Conservation (phyloP, 2,113 vertebrate genomes). For the Ifrita kowaldi region DNA sequence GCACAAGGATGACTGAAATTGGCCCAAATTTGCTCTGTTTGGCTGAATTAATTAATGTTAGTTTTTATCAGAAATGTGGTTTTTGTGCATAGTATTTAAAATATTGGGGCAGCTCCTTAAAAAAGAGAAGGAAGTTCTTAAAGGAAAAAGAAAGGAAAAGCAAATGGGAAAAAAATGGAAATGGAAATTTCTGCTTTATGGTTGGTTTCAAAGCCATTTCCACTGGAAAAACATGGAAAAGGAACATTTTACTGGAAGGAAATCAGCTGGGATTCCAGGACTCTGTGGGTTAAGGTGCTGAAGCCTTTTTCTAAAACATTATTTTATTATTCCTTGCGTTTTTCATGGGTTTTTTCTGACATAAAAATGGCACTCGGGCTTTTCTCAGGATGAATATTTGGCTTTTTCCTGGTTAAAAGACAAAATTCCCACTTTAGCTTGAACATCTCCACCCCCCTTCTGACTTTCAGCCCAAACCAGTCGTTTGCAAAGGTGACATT, state of each 20-base stretch:
- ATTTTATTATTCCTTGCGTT: background rate
- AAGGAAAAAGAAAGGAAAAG: background rate
- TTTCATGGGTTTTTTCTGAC: background rate
- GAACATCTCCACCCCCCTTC: background rate
- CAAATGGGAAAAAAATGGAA: background rate
- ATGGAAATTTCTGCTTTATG: background rate
- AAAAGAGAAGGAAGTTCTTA: background rate
- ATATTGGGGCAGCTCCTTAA: background rate
- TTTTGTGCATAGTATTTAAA: background rate
- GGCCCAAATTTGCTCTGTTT: background rate
- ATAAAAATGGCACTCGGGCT: background rate
- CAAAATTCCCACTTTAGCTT: background rate
- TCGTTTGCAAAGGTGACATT: background rate
- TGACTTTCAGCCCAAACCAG: background rate
- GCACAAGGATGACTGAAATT: background rate
- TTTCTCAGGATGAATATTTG: background rate
- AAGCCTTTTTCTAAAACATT: background rate
- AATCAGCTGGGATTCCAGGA: background rate
- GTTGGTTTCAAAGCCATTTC: background rate
- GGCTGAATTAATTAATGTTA: background rate
- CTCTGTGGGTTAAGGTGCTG: background rate
- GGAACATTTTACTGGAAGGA: background rate
- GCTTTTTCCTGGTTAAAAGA: background rate
- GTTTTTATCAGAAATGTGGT: background rate
- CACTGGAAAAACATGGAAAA: background rate